A percentile compares a stretch with the other conserved stretches of the same genome.
Evolutionary conservation across 2,797 vertebrate genomes (phyloP).

Genomic region (Urocyon cinereoargenteus): DNA sequence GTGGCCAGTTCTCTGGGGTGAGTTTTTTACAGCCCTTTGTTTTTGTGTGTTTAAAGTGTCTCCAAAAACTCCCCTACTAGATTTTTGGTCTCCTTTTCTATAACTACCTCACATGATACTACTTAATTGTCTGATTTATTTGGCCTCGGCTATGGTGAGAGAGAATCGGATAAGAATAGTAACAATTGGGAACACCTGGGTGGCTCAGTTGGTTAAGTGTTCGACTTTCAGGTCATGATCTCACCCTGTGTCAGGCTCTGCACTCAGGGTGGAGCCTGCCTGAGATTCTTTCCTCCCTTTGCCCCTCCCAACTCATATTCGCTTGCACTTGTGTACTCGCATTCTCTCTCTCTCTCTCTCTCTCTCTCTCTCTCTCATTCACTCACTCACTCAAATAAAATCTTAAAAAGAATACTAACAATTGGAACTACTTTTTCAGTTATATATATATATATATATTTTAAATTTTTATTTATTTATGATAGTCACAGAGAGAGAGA

Average conservation of each 20-base stretch:
- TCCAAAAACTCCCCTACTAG: conserved; percentile 20
- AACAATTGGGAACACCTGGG: not conserved
- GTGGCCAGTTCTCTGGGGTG: not conserved
- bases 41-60: not conserved
- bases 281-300: not conserved
- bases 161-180: conserved; percentile 47
- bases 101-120: not conserved
- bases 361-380: not conserved
- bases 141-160: not conserved
- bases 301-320: not conserved
- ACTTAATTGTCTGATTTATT: conserved; percentile 25
- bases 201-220: not conserved
- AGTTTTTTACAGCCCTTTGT: not conserved
- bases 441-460: too few relatives aligned
- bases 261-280: not conserved
- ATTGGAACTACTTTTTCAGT: conserved; percentile 24
- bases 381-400: not conserved
- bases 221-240: not conserved
- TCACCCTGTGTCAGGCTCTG: not conserved
- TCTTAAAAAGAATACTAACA: not conserved
- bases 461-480: too few relatives aligned
- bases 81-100: not conserved
- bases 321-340: not conserved
- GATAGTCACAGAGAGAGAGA: too few relatives aligned
- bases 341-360: not conserved